These are phyloP conservation scores for Bugula neritina DNA, from an alignment of 2,888 invertebrate species.

Conservation along the genomic window DNA sequence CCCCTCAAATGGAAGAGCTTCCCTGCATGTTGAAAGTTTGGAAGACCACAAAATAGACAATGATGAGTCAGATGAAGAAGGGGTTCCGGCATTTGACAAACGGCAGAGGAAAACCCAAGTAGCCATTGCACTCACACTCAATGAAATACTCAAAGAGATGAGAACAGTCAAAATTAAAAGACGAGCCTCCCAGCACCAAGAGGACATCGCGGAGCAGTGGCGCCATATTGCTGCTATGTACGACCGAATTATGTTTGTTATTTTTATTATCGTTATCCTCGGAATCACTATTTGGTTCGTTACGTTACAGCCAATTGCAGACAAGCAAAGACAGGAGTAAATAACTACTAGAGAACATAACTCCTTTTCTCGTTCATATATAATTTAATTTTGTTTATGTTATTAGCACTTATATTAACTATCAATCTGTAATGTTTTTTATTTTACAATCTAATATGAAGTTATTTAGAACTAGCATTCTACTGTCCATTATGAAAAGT, in stretches of 20 bases:
- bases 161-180: background rate
- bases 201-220: constrained; percentile 20
- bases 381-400: too few relatives aligned
- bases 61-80: background rate
- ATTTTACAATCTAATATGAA: too few relatives aligned
- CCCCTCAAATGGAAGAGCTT: background rate
- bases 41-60: background rate
- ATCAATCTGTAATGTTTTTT: too few relatives aligned
- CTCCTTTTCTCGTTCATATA: too few relatives aligned
- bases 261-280: background rate
- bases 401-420: too few relatives aligned
- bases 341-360: too few relatives aligned
- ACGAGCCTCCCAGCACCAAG: background rate
- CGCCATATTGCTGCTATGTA: constrained; percentile 9
- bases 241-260: constrained; percentile 6
- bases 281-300: constrained; percentile 16
- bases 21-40: background rate
- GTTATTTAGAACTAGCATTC: too few relatives aligned
- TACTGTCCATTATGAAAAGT: too few relatives aligned
- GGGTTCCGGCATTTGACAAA: background rate
- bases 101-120: background rate
- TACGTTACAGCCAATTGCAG: background rate
- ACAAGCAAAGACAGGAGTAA: background rate
- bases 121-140: background rate
- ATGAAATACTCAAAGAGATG: constrained; percentile 3